Conservation (phyloP, 2,888 invertebrate genomes). For the Acleris sparsana region DNA sequence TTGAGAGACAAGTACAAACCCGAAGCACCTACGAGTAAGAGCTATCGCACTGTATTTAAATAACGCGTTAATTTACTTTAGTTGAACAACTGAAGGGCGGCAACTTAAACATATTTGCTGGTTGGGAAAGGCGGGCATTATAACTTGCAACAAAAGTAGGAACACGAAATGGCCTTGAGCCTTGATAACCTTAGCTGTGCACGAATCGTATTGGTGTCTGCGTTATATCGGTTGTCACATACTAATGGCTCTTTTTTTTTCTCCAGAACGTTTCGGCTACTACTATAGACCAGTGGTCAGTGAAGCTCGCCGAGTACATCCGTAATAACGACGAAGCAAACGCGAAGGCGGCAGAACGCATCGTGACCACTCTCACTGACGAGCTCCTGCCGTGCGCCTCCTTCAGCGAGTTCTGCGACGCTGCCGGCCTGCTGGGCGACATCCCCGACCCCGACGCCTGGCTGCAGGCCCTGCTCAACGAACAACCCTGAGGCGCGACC, state of each 20-base stretch:
- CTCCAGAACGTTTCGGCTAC: slow-evolving; percentile 87
- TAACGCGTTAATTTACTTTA: too few species aligned
- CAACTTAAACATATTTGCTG: too few species aligned
- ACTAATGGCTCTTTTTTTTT: not conserved
- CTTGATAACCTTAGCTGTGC: too few species aligned
- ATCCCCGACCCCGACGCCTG: slow-evolving; percentile 85
- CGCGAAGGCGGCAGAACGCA: slow-evolving; percentile 93
- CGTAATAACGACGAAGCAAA: slow-evolving; percentile 96
- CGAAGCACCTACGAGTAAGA: too few species aligned
- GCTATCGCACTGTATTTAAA: too few species aligned
- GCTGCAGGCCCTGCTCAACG: slow-evolving; percentile 61
- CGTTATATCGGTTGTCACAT: too few species aligned
- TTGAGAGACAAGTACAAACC: too few species aligned
- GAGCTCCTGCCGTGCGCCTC: slow-evolving; percentile 95
- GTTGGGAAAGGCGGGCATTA: too few species aligned
- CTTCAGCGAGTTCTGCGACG: slow-evolving; percentile 96
- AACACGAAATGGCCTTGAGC: too few species aligned
- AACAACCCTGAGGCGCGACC: slow-evolving; percentile 61
- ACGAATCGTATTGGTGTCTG: too few species aligned
- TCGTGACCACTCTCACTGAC: slow-evolving; percentile 92
- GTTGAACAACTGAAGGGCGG: too few species aligned
- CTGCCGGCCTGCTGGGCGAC: slow-evolving; percentile 90
- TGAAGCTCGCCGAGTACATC: slow-evolving; percentile 95
- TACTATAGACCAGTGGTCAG: slow-evolving; percentile 93
- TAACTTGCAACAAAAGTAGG: too few species aligned